Conservation (phyloP, 30 jellyfish, hydroid and myxozoan species). For the Pseudorhiza aurosa region DNA sequence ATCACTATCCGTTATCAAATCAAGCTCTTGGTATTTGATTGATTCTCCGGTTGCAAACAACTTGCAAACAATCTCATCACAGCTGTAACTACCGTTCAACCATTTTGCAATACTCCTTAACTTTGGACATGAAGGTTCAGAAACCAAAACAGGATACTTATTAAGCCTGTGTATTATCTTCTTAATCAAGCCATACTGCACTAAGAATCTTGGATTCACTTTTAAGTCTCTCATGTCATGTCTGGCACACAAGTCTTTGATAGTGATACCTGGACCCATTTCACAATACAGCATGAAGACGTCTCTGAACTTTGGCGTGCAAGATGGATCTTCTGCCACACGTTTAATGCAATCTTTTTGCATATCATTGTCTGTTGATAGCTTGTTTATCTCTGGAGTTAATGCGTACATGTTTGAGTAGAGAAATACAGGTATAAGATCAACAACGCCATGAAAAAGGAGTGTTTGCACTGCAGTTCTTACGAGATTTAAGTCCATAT, state of each 20-base stretch:
- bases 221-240: slow-evolving; percentile 73
- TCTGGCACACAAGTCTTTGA: slow-evolving; percentile 77
- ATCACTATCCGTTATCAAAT: slow-evolving; percentile 71
- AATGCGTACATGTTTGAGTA: slow-evolving; percentile 88
- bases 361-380: slow-evolving; percentile 67
- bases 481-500: slow-evolving; percentile 81
- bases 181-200: slow-evolving; percentile 79
- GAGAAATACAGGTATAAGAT: slow-evolving; percentile 72
- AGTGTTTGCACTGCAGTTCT: slow-evolving; percentile 91
- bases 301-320: slow-evolving; percentile 69
- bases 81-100: slow-evolving; percentile 75
- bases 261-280: slow-evolving; percentile 92
- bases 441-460: slow-evolving; percentile 79
- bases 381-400: slow-evolving; percentile 72
- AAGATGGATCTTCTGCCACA: slow-evolving; percentile 57
- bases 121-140: slow-evolving; percentile 54
- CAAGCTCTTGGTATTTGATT: slow-evolving; percentile 69
- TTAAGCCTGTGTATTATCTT: slow-evolving; percentile 66
- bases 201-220: slow-evolving; percentile 57
- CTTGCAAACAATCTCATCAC: slow-evolving; percentile 87
- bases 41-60: slow-evolving; percentile 68
- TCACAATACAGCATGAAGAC: slow-evolving; percentile 84
- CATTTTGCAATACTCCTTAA: slow-evolving; percentile 49
- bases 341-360: slow-evolving; percentile 75
- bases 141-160: slow-evolving; percentile 73